Base-by-base conservation (phyloP, 2,113 vertebrate species). In the Maccullochella peelii region DNA sequence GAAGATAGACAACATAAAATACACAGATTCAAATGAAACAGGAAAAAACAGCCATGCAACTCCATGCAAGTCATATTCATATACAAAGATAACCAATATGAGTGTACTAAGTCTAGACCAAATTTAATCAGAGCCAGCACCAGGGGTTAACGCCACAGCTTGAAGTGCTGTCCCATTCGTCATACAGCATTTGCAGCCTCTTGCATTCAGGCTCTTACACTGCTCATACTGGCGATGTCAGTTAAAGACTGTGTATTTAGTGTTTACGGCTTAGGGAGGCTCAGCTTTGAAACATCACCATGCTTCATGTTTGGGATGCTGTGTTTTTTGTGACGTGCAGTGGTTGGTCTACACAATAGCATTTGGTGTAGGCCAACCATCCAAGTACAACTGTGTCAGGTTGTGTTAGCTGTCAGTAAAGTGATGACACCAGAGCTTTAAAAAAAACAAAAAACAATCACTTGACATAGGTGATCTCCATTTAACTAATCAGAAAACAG, bases 181-280 rank as follows among this genome's bases (percentile, higher is more conserved):
- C 40, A 58, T 52, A 71, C 40, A 73, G 36, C 69, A 67, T 67
- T 23, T 71, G 58, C 30, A 58, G 27, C 55, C 49, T 65, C 50
- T 42, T 68, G 14, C 42, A 73, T 61, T 61, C 36, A 74, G 61
- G 47, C n/a, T 52, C 40, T 66, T 57, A 62, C 55, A 70, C 68
- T 33, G 54, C 73, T 65, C 70, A 49, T 58, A 27, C 21, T 21
- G 10, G 52, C 63, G 66, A 71, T 18, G 6, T 80, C 36, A 83
- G 59, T 30, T 76, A 21, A 71, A 77, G 58, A 63, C n/a, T 16
- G 11, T 30, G 10, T 30, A 59, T 66, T 63, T 15, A 27, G 33
- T 68, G 54, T 16, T 69, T 62, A 33, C 11, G 38, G 49, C 25
- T 75, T 18, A 30, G 27, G 49, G 38, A 63, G 5, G 9, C n/a